A percentile compares a stretch with the other conserved stretches of the same genome.
phyloP scores from a whole-genome alignment of 23 tunicate species.

The Ascidia mentula region DNA sequence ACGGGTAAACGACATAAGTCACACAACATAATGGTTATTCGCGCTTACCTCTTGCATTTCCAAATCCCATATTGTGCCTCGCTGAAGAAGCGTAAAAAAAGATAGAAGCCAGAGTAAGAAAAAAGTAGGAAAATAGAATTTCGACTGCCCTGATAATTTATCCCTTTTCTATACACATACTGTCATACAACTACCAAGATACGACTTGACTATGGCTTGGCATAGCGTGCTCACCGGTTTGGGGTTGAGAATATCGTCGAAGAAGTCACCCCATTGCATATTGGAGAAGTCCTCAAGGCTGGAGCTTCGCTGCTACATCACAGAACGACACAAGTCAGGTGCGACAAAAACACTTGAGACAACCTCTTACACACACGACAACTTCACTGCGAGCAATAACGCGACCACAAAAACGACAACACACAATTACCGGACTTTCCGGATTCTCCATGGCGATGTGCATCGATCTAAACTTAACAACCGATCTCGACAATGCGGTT shows the following conservation, averaged over 20 bases:
- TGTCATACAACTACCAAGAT: neutral
- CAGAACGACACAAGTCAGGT: neutral
- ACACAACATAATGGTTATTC: too few species aligned
- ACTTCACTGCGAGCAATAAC: neutral
- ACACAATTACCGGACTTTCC: neutral
- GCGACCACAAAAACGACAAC: neutral
- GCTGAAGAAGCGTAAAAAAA: conserved; percentile 13
- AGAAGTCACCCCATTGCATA: conserved; percentile 65
- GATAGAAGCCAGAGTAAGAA: conserved; percentile 8
- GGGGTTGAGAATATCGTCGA: conserved; percentile 69
- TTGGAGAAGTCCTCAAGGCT: conserved; percentile 76
- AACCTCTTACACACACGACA: neutral
- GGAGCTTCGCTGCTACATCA: conserved; percentile 60
- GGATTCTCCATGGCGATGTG: neutral
- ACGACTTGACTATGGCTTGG: neutral
- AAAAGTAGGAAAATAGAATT: neutral
- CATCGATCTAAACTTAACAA: conserved; percentile 3
- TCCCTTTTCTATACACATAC: neutral
- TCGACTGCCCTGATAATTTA: neutral
- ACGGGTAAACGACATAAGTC: too few species aligned
- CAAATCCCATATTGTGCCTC: conserved; percentile 47
- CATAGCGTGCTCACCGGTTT: conserved; percentile 53
- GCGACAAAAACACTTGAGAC: neutral
- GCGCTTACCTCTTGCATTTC: conserved; percentile 17
- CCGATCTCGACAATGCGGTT: too few species aligned